These are phyloP conservation scores for Alfaro cultratus DNA, from an alignment of 2,797 vertebrate genomes.

Conservation along the genomic window DNA sequence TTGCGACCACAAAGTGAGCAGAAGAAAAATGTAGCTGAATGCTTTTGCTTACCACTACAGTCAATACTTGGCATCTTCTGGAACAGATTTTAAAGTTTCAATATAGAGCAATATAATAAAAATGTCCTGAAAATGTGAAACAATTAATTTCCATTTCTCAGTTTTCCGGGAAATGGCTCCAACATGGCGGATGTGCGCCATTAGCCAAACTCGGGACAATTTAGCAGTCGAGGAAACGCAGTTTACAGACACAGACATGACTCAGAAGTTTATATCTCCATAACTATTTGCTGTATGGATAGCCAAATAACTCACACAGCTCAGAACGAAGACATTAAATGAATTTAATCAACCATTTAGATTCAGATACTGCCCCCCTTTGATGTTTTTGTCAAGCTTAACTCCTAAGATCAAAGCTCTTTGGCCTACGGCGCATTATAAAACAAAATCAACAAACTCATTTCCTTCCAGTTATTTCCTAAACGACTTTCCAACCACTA, in stretches of 20 bases:
- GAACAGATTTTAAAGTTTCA: not conserved
- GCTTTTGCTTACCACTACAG: not conserved
- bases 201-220: not conserved
- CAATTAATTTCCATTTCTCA: not conserved
- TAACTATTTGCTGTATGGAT: not conserved
- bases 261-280: not conserved
- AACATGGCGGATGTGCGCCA: not conserved
- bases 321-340: not conserved
- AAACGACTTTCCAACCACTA: constrained; percentile 1
- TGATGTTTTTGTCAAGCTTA: no score
- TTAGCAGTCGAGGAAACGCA: not conserved
- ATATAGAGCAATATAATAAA: not conserved
- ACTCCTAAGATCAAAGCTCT: not conserved
- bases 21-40: not conserved
- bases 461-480: constrained; percentile 9
- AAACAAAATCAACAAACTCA: not conserved
- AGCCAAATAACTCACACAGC: not conserved
- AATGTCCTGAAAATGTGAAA: not conserved
- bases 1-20: not conserved
- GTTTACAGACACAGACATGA: not conserved
- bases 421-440: not conserved
- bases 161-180: not conserved
- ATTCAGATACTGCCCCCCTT: not conserved
- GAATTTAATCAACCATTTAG: not conserved
- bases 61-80: not conserved